Evolutionary conservation across 2,888 invertebrate species (phyloP).

Genomic region (Sepioteuthis lessoniana): DNA sequence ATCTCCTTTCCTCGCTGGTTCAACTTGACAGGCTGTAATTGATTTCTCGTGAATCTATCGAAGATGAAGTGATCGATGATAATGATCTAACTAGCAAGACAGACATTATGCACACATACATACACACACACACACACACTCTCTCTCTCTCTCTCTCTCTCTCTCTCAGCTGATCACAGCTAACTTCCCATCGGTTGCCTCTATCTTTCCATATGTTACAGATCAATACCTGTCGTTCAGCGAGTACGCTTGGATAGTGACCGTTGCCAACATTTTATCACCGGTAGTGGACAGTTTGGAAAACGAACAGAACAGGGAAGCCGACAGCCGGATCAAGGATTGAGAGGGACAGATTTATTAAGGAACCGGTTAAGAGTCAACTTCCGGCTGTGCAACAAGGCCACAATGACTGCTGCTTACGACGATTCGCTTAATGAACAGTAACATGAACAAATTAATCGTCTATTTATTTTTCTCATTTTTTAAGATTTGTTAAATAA

Average conservation of each 20-base stretch:
- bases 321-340: neutral
- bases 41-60: neutral
- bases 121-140: neutral
- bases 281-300: neutral
- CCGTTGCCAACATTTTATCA: neutral
- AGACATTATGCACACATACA: neutral
- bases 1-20: neutral
- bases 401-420: neutral
- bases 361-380: neutral
- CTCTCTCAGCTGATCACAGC: neutral
- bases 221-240: constrained; percentile 5
- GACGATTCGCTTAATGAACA: neutral
- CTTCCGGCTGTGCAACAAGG: neutral
- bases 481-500: neutral
- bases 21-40: neutral
- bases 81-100: neutral
- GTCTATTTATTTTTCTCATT: neutral
- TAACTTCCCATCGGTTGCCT: neutral
- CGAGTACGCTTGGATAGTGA: neutral
- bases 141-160: neutral
- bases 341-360: neutral
- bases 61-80: neutral
- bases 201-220: neutral
- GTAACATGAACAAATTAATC: neutral
- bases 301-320: neutral